phyloP scores from a whole-genome alignment of 2,888 invertebrate genomes.

The Tachina fera region DNA sequence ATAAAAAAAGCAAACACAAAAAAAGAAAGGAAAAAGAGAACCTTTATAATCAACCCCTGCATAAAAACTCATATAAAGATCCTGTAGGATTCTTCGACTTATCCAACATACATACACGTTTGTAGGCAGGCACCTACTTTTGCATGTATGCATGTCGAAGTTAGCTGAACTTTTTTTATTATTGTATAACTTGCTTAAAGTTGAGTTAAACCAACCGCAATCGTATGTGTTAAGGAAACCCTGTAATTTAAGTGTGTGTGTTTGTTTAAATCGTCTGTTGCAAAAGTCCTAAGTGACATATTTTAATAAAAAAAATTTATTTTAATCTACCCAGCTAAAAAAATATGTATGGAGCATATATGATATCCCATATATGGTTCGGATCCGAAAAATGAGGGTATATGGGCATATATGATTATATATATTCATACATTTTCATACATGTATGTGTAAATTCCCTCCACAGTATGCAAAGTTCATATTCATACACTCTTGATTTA shows the following conservation, averaged over 20 bases:
- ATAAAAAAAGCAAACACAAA: neutral
- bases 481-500: no score
- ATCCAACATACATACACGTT: conserved; percentile 4
- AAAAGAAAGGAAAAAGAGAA: neutral
- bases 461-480: no score
- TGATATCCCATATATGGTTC: no score
- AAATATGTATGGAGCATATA: no score
- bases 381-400: no score
- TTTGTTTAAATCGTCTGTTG: neutral
- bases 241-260: conserved; percentile 35
- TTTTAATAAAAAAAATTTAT: neutral
- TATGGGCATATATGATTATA: no score
- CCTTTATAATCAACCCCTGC: neutral
- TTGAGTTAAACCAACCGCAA: conserved; percentile 69
- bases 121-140: conserved; percentile 55
- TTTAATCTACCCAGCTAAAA: no score
- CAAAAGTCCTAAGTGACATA: conserved; percentile 17
- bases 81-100: neutral
- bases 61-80: conserved; percentile 1
- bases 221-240: conserved; percentile 65
- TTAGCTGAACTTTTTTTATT: conserved; percentile 61
- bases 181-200: conserved; percentile 67
- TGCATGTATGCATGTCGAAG: conserved; percentile 21
- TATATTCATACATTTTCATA: no score
- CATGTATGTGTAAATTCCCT: no score